A percentile compares a stretch with the other conserved stretches of the same genome.
These are phyloP conservation scores for Entomobrya proxima DNA, from an alignment of 2,888 invertebrate genomes.

Conservation along the genomic window DNA sequence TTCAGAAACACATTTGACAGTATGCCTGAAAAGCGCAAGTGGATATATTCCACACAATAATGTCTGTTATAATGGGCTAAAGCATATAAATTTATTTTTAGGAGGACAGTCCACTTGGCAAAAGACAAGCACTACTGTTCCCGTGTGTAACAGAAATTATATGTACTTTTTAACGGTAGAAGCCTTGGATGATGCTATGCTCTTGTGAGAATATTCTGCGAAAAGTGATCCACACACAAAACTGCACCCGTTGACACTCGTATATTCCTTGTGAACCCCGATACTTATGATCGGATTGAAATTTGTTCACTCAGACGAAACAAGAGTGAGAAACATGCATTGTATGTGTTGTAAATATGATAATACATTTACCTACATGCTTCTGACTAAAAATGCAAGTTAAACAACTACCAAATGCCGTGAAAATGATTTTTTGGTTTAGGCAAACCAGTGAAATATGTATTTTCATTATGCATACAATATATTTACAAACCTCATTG, in stretches of 20 bases:
- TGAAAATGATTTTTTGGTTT: conserved; percentile 15
- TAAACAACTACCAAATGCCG: not conserved
- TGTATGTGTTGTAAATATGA: not conserved
- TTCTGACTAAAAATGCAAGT: not conserved
- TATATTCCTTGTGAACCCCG: not conserved
- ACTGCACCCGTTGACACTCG: conserved; percentile 13
- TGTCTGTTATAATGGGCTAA: not conserved
- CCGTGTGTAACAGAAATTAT: no score
- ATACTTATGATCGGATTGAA: conserved; percentile 21
- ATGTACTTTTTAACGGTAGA: no score
- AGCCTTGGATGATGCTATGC: not conserved
- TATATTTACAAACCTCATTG: not conserved
- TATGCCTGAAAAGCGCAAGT: no score
- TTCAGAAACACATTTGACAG: no score
- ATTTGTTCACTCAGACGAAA: conserved; percentile 1
- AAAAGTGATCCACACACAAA: not conserved
- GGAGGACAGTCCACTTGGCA: conserved; percentile 74
- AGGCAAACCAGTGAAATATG: not conserved
- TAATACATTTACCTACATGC: not conserved
- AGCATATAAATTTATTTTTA: conserved; percentile 69
- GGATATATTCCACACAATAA: not conserved
- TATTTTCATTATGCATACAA: conserved; percentile 15
- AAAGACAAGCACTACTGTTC: conserved; percentile 49
- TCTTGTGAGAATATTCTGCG: not conserved
- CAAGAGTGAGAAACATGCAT: conserved; percentile 10